Conservation (phyloP, 2,888 invertebrate species). For the Epirrhoe tristata region DNA sequence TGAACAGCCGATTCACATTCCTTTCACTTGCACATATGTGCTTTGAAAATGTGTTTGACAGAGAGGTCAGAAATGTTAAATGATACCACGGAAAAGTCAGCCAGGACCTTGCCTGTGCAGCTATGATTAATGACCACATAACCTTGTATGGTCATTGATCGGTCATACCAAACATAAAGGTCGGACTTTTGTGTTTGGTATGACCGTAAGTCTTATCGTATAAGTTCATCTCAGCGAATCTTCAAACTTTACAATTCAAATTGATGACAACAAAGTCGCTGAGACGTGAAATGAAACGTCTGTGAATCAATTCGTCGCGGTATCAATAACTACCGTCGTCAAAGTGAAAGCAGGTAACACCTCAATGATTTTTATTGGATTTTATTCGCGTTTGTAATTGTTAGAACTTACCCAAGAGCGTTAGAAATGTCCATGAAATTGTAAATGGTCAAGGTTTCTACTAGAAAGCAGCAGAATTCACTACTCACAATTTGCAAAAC, state of each 20-base stretch:
- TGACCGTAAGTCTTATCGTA: too few species aligned
- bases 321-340: constrained; percentile 51
- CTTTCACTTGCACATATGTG: constrained; percentile 45
- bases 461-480: constrained; percentile 38
- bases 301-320: constrained; percentile 55
- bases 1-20: constrained; percentile 49
- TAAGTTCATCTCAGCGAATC: constrained; percentile 7
- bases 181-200: too few species aligned
- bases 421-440: constrained; percentile 45
- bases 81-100: constrained; percentile 57
- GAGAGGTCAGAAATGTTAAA: constrained; percentile 46
- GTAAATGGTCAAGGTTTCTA: constrained; percentile 42
- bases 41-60: constrained; percentile 41
- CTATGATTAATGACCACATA: constrained; percentile 55
- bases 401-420: constrained; percentile 33
- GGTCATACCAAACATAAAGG: constrained; percentile 38
- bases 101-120: constrained; percentile 55
- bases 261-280: constrained; percentile 46
- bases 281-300: constrained; percentile 60
- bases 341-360: constrained; percentile 49
- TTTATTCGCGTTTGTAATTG: constrained; percentile 32
- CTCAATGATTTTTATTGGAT: constrained; percentile 35
- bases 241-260: constrained; percentile 22
- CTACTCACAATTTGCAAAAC: constrained; percentile 20
- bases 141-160: constrained; percentile 48